These are phyloP conservation scores for Casuarius casuarius DNA, from an alignment of 2,113 vertebrate genomes.

Conservation along the genomic window DNA sequence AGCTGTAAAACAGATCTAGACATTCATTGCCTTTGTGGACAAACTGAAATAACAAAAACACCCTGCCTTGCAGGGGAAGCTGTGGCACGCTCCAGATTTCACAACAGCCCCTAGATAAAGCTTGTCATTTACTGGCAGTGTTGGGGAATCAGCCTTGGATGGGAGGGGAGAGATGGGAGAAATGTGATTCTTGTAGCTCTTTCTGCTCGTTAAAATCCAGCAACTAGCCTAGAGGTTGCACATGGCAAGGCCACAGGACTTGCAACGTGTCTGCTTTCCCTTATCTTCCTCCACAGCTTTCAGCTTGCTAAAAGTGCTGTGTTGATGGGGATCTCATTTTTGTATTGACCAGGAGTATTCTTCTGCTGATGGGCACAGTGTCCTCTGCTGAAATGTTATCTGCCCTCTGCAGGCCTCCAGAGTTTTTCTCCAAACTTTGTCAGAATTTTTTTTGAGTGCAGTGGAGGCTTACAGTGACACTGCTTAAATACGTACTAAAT, in stretches of 20 bases:
- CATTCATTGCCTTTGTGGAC: background rate
- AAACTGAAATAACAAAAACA: background rate
- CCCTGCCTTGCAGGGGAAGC: background rate
- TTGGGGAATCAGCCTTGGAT: background rate
- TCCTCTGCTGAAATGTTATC: conserved; percentile 34
- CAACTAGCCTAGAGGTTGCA: background rate
- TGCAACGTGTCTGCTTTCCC: background rate
- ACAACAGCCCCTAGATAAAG: conserved; percentile 1
- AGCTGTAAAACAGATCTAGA: background rate
- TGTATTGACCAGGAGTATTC: background rate
- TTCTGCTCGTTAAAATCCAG: conserved; percentile 10
- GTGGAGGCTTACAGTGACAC: background rate
- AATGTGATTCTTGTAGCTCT: background rate
- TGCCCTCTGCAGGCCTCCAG: background rate
- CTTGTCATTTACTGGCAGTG: background rate
- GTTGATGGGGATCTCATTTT: background rate
- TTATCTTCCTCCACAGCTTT: conserved; percentile 34
- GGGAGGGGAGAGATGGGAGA: background rate
- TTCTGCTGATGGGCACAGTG: background rate
- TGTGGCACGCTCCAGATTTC: background rate
- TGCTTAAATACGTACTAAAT: background rate
- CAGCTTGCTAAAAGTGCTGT: background rate
- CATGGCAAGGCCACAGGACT: background rate
- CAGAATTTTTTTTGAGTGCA: background rate
- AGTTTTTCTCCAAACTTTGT: conserved; percentile 7